These are phyloP conservation scores for Furcifer pardalis DNA, from an alignment of 2,797 vertebrate species.

Conservation along the genomic window DNA sequence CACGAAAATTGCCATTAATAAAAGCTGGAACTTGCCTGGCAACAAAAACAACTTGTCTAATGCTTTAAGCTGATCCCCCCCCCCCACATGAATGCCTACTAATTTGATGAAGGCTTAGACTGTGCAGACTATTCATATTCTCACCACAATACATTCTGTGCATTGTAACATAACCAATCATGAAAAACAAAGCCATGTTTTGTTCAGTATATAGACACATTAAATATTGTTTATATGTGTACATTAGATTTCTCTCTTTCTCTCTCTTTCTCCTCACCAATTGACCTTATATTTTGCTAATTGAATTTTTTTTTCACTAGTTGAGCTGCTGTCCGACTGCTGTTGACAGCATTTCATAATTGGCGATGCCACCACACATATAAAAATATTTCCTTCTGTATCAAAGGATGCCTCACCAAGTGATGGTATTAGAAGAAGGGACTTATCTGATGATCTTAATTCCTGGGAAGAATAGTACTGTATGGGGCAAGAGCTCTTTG, in stretches of 20 bases:
- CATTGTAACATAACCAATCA: not conserved
- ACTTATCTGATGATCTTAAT: not conserved
- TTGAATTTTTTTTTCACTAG: not conserved
- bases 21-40: not conserved
- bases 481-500: not conserved
- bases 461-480: not conserved
- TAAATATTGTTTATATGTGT: not conserved
- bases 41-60: not conserved
- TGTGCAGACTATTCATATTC: not conserved
- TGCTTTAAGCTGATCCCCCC: not conserved
- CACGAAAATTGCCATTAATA: conserved; percentile 2
- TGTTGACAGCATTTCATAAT: not conserved
- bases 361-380: not conserved
- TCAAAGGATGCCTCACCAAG: not conserved
- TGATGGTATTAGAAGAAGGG: not conserved
- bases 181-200: not conserved
- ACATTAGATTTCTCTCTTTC: no score
- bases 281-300: no score
- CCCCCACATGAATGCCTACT: not conserved
- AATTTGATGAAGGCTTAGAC: not conserved
- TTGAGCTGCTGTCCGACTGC: not conserved
- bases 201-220: not conserved
- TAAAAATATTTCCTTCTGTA: not conserved
- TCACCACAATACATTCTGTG: not conserved
- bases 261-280: no score